Conservation (phyloP, 2,797 vertebrate species). For the Tachyglossus aculeatus region DNA sequence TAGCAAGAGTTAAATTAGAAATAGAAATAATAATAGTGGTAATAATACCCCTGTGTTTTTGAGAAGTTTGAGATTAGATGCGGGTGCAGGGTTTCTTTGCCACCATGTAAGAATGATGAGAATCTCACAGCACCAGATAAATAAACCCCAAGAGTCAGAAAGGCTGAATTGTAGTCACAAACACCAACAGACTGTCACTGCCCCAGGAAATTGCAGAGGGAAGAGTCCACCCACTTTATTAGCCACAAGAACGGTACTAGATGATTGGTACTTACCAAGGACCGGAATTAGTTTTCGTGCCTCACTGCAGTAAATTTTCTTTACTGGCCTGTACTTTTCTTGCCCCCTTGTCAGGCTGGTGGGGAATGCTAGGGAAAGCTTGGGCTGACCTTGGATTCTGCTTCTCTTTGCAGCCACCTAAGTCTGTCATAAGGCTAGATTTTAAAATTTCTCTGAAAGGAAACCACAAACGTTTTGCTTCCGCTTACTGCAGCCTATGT, state of each 20-base stretch:
- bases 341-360: neutral
- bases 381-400: neutral
- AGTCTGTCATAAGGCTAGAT: neutral
- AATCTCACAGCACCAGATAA: neutral
- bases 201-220: constrained; percentile 29
- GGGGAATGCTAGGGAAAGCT: neutral
- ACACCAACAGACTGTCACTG: neutral
- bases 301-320: neutral
- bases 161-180: neutral
- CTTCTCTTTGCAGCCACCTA: neutral
- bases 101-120: too few species aligned
- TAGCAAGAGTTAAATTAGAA: too few species aligned
- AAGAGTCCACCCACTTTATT: neutral
- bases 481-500: constrained; percentile 47
- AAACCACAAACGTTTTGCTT: constrained; percentile 66
- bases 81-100: too few species aligned
- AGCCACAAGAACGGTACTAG: constrained; percentile 1
- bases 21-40: too few species aligned
- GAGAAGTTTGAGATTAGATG: too few species aligned
- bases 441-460: neutral
- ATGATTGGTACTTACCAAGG: constrained; percentile 48
- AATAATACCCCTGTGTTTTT: too few species aligned
- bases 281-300: neutral
- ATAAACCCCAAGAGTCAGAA: neutral
- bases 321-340: neutral